Percentiles rank a stretch among this genome's conserved stretches.
phyloP scores from a whole-genome alignment of 2,113 vertebrate genomes.

The Buteo buteo region DNA sequence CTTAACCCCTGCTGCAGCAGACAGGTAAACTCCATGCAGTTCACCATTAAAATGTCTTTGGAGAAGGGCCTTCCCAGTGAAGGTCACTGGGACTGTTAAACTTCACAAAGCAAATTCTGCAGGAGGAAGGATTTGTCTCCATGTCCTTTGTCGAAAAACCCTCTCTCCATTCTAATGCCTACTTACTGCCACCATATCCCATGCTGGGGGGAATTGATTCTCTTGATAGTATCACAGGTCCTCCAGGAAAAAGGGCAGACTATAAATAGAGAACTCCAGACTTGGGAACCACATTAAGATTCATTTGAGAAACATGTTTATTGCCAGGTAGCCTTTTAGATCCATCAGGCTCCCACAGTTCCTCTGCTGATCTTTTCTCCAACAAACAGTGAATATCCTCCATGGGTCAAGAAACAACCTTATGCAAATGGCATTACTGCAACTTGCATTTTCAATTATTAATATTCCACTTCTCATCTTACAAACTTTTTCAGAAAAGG shows the following conservation, averaged over 20 bases:
- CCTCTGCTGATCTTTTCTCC: constrained; percentile 12
- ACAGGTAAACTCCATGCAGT: not conserved
- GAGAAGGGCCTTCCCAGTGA: not conserved
- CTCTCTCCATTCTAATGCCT: not conserved
- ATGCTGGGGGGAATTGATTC: not conserved
- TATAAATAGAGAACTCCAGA: not conserved
- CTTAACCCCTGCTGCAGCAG: not conserved
- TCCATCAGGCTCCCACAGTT: not conserved
- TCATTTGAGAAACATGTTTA: not conserved
- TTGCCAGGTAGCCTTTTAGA: constrained; percentile 10
- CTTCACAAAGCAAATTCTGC: not conserved
- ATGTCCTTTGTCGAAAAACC: not conserved
- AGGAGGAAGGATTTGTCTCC: not conserved
- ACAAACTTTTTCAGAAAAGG: constrained; percentile 14
- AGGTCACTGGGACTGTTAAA: not conserved
- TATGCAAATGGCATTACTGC: constrained; percentile 13
- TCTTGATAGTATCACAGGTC: not conserved
- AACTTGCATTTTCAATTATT: constrained; percentile 37
- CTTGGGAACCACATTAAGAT: not conserved
- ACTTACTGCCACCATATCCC: not conserved
- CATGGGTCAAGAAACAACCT: constrained; percentile 26
- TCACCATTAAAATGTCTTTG: not conserved
- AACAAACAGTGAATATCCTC: not conserved
- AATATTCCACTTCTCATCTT: not conserved
- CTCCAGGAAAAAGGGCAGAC: not conserved